Evolutionary conservation across 1,140 invertebrate genomes (phyloP), one percentile per base, ranked within the genome.

Genomic region (Alviniconcha marisindica): DNA sequence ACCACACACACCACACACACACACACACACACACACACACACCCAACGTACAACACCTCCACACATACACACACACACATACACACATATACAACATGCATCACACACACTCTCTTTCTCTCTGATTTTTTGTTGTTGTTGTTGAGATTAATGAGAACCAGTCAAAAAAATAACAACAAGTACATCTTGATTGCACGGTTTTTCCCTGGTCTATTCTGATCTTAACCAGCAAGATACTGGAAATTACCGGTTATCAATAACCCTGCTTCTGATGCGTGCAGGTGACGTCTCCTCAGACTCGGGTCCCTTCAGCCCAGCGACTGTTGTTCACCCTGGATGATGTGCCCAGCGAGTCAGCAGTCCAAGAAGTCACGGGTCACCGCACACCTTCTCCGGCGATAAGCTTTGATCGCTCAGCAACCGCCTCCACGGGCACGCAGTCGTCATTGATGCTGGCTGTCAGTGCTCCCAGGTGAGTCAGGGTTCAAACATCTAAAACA

Each of bases 321-420:
- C 40, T 76, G 24, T 51, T 76, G 73, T 51, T 76, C 73, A 51
- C 3, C 44, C 18, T 76, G 24, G 60, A 63, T 31, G 73, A 76
- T 31, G 38, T 76, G 1, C 38, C 40, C 2, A 18, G n/a, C 28
- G 73, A 51, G 18, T 76, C 42, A 0, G 36, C 71, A 0, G 40
- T 40, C 42, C 28, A 5, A 40, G 71, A 74, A 21, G 71, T 74
- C 24, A 33, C 1, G 15, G 44, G 44, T 76, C 73, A 51, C 15
- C 24, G 42, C 3, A 28, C 73, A 12, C 14, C 44, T 4, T 76
- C 42, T 3, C 42, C 73, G 14, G 42, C 73, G 2, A 36, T 40
- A 14, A 76, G 73, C 33, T 21, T 44, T 7, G 71, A 44, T 44
- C 71, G 40, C 3, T 74, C 71, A 24, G 21, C 44, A 12, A 36